phyloP scores from a whole-genome alignment of 2,888 invertebrate species.

The Protophormia terraenovae region DNA sequence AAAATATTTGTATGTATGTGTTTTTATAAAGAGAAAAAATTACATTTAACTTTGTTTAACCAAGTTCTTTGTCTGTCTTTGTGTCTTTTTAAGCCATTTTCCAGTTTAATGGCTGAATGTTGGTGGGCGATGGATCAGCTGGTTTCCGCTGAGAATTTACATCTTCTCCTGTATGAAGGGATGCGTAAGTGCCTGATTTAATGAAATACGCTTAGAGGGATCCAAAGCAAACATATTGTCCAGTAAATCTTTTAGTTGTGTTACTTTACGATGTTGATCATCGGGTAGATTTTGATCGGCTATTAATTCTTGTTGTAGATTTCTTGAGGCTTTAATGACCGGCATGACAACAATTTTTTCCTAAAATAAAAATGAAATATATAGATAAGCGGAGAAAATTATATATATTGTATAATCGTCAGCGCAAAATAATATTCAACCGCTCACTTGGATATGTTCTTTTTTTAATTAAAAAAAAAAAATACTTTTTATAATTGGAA shows the following conservation, averaged over 20 bases:
- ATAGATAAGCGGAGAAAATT: too few relatives aligned
- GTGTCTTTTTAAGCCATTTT: not conserved
- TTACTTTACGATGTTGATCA: slow-evolving; percentile 94
- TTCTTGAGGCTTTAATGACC: slow-evolving; percentile 92
- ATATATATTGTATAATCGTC: too few relatives aligned
- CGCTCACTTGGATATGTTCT: too few relatives aligned
- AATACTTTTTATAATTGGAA: too few relatives aligned
- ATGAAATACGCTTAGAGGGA: slow-evolving; percentile 94
- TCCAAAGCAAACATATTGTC: slow-evolving; percentile 96
- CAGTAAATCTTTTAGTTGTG: slow-evolving; percentile 94
- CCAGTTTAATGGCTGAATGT: not conserved
- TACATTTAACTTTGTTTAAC: slow-evolving; percentile 64
- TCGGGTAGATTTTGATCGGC: slow-evolving; percentile 93
- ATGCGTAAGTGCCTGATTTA: slow-evolving; percentile 96
- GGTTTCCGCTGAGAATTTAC: slow-evolving; percentile 78
- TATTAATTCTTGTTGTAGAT: slow-evolving; percentile 93
- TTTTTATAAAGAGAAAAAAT: slow-evolving; percentile 56
- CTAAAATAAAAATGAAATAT: slow-evolving; percentile 77
- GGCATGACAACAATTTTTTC: slow-evolving; percentile 98
- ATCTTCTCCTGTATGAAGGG: slow-evolving; percentile 98
- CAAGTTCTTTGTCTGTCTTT: slow-evolving; percentile 33
- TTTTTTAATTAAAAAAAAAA: too few relatives aligned
- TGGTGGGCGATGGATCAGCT: not conserved
- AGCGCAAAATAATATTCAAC: too few relatives aligned
- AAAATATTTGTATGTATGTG: slow-evolving; percentile 28